Percentiles rank a stretch among this genome's conserved stretches.
Evolutionary conservation across 2,797 vertebrate genomes (phyloP).

Genomic region (Morelia viridis): DNA sequence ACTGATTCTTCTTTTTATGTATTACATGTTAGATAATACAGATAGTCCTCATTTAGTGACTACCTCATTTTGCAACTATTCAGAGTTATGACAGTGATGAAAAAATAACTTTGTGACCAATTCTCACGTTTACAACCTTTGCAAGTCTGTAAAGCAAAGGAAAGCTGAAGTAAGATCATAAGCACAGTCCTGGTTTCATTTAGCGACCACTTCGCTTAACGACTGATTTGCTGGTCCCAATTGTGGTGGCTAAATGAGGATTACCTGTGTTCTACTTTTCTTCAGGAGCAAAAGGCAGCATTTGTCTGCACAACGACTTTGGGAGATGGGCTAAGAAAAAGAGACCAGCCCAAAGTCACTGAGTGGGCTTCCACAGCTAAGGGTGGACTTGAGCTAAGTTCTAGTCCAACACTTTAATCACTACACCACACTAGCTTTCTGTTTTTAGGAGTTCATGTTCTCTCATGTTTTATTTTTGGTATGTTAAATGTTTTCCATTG

Average conservation of each 20-base stretch:
- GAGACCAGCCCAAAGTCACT: background rate
- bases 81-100: too few relatives aligned
- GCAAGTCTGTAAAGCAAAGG: too few relatives aligned
- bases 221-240: background rate
- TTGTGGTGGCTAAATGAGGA: background rate
- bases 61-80: too few relatives aligned
- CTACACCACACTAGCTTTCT: background rate
- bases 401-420: background rate
- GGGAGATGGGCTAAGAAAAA: background rate
- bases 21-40: too few relatives aligned
- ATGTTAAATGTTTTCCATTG: background rate
- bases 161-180: too few relatives aligned
- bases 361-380: background rate
- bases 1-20: background rate
- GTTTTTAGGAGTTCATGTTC: background rate
- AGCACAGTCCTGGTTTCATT: background rate
- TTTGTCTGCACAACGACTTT: background rate
- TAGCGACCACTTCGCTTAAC: background rate
- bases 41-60: too few relatives aligned
- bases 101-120: too few relatives aligned
- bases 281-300: background rate
- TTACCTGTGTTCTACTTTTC: background rate
- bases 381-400: background rate
- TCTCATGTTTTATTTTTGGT: background rate
- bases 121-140: too few relatives aligned